Percentiles rank a stretch among this genome's conserved stretches.
phyloP scores from a whole-genome alignment of 2,888 invertebrate species.

The Platynereis dumerilii region DNA sequence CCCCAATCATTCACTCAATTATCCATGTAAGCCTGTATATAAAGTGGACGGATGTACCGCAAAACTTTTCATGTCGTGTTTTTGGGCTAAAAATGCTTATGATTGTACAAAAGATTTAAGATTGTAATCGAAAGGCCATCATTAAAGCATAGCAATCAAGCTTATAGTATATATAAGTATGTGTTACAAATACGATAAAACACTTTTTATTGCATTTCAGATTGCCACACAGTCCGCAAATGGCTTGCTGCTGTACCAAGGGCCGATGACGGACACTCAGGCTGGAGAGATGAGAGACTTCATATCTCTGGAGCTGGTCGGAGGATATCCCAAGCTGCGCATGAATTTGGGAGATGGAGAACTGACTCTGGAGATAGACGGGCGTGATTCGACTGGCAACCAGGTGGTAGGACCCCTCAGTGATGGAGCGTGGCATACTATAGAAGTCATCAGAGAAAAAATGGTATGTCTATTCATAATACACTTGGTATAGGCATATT shows the following conservation, averaged over 20 bases:
- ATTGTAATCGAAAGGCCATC: too few species aligned
- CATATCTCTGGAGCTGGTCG: constrained; percentile 88
- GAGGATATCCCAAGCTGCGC: constrained; percentile 87
- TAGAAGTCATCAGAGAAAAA: constrained; percentile 78
- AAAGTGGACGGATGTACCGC: too few species aligned
- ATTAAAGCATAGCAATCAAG: too few species aligned
- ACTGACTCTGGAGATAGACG: constrained; percentile 16
- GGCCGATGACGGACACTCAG: constrained; percentile 73
- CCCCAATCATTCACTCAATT: too few species aligned
- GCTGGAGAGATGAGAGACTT: constrained; percentile 72
- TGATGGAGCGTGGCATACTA: constrained; percentile 94
- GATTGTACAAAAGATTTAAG: too few species aligned
- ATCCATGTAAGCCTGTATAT: too few species aligned
- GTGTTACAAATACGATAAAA: too few species aligned
- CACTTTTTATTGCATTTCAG: constrained; percentile 40
- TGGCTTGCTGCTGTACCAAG: constrained; percentile 92
- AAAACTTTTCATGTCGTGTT: too few species aligned
- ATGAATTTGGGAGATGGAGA: constrained; percentile 79
- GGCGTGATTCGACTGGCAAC: constrained; percentile 34
- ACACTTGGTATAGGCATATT: too few species aligned
- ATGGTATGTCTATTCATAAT: constrained; percentile 43
- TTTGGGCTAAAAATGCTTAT: too few species aligned
- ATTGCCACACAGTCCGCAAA: constrained; percentile 87
- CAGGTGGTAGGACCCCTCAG: constrained; percentile 68
- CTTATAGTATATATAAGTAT: too few species aligned